Evolutionary conservation across 2,113 vertebrate genomes (phyloP).

Genomic region (Chaetorhynchus papuensis): DNA sequence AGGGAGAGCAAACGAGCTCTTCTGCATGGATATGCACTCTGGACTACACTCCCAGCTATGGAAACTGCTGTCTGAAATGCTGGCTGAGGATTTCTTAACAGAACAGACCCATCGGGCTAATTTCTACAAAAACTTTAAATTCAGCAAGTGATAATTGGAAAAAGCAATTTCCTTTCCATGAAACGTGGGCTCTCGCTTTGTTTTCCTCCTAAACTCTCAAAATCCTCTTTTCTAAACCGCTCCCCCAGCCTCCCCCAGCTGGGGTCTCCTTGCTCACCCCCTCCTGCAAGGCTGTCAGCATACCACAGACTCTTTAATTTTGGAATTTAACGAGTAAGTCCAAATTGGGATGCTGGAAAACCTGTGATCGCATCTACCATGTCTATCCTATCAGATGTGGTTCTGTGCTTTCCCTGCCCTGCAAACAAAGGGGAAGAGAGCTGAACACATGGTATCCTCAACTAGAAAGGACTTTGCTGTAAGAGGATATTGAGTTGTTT

Average conservation of each 20-base stretch:
- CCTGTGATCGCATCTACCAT: neutral
- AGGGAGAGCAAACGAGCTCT: neutral
- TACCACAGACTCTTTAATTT: neutral
- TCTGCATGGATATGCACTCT: neutral
- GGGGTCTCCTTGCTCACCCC: neutral
- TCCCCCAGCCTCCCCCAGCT: neutral
- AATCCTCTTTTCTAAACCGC: neutral
- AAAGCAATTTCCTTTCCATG: neutral
- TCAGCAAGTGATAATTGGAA: neutral
- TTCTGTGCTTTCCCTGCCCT: neutral
- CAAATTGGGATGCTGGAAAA: neutral
- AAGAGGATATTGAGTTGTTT: conserved; percentile 53
- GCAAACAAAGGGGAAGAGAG: conserved; percentile 16
- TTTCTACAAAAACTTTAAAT: neutral
- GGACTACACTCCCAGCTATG: neutral
- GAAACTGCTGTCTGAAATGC: neutral
- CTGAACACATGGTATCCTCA: conserved; percentile 22
- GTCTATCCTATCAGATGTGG: conserved; percentile 6
- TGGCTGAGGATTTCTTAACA: neutral
- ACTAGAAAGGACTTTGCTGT: conserved; percentile 20
- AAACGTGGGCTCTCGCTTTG: fast-evolving
- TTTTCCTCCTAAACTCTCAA: neutral
- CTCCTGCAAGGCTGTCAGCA: neutral
- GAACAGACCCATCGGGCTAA: neutral
- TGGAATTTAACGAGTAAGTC: conserved; percentile 29